These are phyloP conservation scores for Eidolon dupreanum DNA, from an alignment of 2,797 vertebrate genomes.

Conservation along the genomic window DNA sequence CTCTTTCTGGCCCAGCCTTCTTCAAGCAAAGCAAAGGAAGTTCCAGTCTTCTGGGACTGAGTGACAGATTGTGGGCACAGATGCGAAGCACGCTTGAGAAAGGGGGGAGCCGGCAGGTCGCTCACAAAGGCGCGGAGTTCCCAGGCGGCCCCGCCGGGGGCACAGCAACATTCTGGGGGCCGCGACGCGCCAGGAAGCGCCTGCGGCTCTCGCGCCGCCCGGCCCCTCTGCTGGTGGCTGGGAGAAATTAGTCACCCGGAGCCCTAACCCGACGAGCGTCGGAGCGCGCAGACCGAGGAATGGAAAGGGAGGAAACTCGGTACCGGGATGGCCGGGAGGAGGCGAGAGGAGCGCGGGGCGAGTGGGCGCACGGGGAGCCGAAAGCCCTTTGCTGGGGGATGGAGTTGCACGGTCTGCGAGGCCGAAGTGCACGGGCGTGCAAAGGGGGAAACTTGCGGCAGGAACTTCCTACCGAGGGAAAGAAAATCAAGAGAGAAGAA, in stretches of 20 bases:
- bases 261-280: background rate
- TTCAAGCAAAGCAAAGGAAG: conserved; percentile 37
- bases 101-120: background rate
- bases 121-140: conserved; percentile 67
- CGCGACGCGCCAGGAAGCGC: conserved; percentile 60
- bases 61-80: conserved; percentile 70
- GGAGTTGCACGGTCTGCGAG: background rate
- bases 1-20: conserved; percentile 55
- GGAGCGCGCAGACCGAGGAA: background rate
- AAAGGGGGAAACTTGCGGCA: background rate
- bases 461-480: conserved; percentile 28
- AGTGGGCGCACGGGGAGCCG: background rate
- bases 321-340: background rate
- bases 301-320: background rate
- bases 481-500: conserved; percentile 19
- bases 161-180: background rate
- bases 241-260: conserved; percentile 74
- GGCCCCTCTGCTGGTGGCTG: conserved; percentile 54
- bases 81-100: conserved; percentile 32
- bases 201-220: background rate
- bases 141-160: background rate
- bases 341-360: background rate
- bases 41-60: conserved; percentile 15
- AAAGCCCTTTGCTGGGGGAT: background rate
- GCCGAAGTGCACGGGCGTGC: background rate